Evolutionary conservation across 2,888 invertebrate genomes (phyloP).

Genomic region (Alitta virens): DNA sequence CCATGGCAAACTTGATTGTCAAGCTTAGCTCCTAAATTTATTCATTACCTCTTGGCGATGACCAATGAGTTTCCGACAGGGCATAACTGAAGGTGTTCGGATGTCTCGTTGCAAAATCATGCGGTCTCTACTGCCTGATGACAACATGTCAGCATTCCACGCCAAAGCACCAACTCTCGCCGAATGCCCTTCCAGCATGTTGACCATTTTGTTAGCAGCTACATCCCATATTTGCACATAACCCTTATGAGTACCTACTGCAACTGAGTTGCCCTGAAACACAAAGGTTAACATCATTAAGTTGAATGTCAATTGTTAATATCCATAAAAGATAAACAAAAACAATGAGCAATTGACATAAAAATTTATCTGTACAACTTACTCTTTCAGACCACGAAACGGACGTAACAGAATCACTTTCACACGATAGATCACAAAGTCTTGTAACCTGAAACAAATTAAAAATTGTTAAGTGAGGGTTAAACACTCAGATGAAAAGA

Average conservation of each 20-base stretch:
- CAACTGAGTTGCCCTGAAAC: conserved; percentile 81
- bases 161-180: conserved; percentile 78
- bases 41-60: conserved; percentile 86
- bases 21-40: no score
- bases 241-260: conserved; percentile 96
- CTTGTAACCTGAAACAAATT: conserved; percentile 67
- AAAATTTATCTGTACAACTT: conserved; percentile 24
- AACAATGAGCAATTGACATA: neutral
- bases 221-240: conserved; percentile 98
- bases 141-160: conserved; percentile 95
- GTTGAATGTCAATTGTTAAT: neutral
- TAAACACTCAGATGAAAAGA: neutral
- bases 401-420: conserved; percentile 94
- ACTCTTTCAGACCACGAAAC: conserved; percentile 96
- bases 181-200: conserved; percentile 85
- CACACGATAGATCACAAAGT: conserved; percentile 89
- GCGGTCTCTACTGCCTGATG: conserved; percentile 91
- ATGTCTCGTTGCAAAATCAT: conserved; percentile 92
- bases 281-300: conserved; percentile 2
- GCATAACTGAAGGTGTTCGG: conserved; percentile 57
- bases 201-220: conserved; percentile 86
- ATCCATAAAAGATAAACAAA: neutral
- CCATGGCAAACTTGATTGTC: no score
- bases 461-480: neutral
- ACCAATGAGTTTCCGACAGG: conserved; percentile 66